Conservation (phyloP, 2,888 invertebrate species). For the Tolmerus cingulatus region DNA sequence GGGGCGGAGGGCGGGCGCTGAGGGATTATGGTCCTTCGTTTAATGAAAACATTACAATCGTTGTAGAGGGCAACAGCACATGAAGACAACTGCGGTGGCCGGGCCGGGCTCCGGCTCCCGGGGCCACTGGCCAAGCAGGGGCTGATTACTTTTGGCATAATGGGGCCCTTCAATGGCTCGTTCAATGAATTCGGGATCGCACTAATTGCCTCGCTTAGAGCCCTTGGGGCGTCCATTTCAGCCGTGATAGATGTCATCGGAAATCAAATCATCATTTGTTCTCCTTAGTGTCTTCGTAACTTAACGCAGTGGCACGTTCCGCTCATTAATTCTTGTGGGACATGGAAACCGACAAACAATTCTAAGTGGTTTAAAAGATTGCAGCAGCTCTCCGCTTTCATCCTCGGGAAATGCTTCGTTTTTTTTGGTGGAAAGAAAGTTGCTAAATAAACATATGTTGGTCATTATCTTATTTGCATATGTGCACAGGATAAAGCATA, state of each 20-base stretch:
- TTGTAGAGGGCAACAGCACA: constrained; percentile 1
- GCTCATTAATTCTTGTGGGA: neutral
- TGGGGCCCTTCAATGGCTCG: neutral
- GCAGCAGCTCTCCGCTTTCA: neutral
- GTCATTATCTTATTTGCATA: neutral
- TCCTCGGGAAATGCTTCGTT: neutral
- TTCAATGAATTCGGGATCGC: neutral
- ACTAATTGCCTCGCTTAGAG: constrained; percentile 27
- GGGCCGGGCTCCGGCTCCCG: neutral
- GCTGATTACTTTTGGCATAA: constrained; percentile 28
- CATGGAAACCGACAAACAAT: neutral
- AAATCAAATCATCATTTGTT: constrained; percentile 24
- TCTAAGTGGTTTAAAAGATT: neutral
- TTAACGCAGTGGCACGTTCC: neutral
- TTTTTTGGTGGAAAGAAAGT: neutral
- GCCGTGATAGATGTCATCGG: constrained; percentile 20
- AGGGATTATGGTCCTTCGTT: constrained; percentile 12
- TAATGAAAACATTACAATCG: constrained; percentile 33
- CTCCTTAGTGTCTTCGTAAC: neutral
- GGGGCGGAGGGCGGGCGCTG: neutral
- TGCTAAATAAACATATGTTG: neutral
- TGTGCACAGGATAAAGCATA: neutral
- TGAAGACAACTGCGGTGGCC: neutral
- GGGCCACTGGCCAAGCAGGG: neutral
- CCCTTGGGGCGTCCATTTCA: constrained; percentile 14